Percentiles rank a stretch among this genome's conserved stretches.
These are phyloP conservation scores for Leptopterna dolabrata DNA, from an alignment of 2,888 invertebrate species.

Conservation along the genomic window DNA sequence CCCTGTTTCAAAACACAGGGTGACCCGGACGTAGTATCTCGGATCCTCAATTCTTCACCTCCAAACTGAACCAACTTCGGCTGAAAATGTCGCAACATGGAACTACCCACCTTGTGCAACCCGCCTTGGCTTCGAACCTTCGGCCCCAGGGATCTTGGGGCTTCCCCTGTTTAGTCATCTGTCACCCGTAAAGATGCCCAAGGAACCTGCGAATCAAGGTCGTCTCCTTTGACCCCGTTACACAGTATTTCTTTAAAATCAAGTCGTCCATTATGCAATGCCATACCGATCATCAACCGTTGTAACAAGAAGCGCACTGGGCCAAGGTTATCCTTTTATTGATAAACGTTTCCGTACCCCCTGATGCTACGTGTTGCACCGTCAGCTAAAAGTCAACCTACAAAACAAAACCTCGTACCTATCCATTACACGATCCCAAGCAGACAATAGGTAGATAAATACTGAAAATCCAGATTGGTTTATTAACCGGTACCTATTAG, in stretches of 20 bases:
- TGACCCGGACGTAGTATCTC: not conserved
- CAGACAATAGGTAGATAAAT: too few species aligned
- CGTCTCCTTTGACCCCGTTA: not conserved
- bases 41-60: not conserved
- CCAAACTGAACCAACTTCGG: not conserved
- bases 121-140: not conserved
- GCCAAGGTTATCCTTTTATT: too few species aligned
- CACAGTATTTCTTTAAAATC: not conserved
- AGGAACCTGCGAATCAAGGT: not conserved
- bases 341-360: too few species aligned
- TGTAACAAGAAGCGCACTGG: too few species aligned
- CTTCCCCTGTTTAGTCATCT: not conserved
- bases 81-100: not conserved
- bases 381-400: too few species aligned
- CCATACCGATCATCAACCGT: too few species aligned
- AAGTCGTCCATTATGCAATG: not conserved
- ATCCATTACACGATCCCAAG: too few species aligned
- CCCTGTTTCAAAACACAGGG: too few species aligned
- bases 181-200: not conserved
- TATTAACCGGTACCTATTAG: too few species aligned
- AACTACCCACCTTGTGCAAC: not conserved
- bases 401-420: too few species aligned
- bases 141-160: not conserved
- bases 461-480: too few species aligned
- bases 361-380: too few species aligned